Evolutionary conservation across 2,888 invertebrate genomes (phyloP).

Genomic region (Epistrophella euchroma): DNA sequence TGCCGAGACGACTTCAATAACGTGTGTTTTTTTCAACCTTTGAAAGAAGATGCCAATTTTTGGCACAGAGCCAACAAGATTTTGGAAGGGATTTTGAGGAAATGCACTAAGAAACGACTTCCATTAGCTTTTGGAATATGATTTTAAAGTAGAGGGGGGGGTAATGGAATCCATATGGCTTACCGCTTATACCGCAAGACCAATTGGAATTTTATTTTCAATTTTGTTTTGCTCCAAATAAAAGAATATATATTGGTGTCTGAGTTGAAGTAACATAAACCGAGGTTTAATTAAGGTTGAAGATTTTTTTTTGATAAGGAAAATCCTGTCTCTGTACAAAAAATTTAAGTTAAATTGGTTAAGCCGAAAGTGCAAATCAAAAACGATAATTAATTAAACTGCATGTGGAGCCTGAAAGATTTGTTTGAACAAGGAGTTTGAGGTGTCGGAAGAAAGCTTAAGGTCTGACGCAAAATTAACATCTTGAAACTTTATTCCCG

Average conservation of each 20-base stretch:
- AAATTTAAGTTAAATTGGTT: too few species aligned
- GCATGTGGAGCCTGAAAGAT: too few species aligned
- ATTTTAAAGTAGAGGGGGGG: slow-evolving; percentile 34
- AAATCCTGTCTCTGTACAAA: too few species aligned
- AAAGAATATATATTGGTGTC: slow-evolving; percentile 6
- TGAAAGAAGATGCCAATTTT: slow-evolving; percentile 31
- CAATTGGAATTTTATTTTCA: slow-evolving; percentile 51
- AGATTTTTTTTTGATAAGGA: background rate
- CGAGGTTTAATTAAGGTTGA: background rate
- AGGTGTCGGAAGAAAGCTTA: too few species aligned
- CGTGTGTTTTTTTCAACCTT: slow-evolving; percentile 18
- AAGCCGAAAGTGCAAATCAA: too few species aligned
- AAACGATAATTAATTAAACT: too few species aligned
- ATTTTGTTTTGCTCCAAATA: slow-evolving; percentile 41
- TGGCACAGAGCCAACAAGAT: slow-evolving; percentile 61
- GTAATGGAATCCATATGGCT: slow-evolving; percentile 58
- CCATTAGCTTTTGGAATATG: slow-evolving; percentile 56
- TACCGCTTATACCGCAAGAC: slow-evolving; percentile 60
- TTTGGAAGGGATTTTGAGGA: slow-evolving; percentile 48
- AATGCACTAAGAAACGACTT: slow-evolving; percentile 66
- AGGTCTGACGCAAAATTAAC: too few species aligned
- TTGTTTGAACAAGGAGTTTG: too few species aligned
- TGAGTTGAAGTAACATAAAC: background rate
- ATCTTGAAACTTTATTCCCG: too few species aligned
- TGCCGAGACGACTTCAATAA: slow-evolving; percentile 29